These are phyloP conservation scores for Thereva unica DNA, from an alignment of 2,888 invertebrate genomes.

Conservation along the genomic window DNA sequence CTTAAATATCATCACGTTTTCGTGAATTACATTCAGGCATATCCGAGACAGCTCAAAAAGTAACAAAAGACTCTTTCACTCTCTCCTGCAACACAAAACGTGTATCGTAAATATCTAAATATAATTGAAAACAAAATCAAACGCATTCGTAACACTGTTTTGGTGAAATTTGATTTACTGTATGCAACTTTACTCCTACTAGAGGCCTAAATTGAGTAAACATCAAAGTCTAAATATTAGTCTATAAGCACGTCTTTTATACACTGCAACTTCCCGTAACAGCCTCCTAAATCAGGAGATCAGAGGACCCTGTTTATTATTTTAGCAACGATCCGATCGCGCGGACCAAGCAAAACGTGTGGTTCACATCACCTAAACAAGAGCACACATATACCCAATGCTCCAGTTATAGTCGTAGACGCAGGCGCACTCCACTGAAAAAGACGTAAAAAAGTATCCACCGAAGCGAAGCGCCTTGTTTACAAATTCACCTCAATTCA, in stretches of 20 bases:
- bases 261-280: constrained; percentile 3
- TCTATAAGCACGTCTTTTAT: neutral
- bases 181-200: too few species aligned
- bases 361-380: constrained; percentile 22
- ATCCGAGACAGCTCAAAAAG: too few species aligned
- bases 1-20: too few species aligned
- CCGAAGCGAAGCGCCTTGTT: constrained; percentile 27
- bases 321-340: constrained; percentile 13
- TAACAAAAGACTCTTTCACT: too few species aligned
- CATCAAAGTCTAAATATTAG: neutral
- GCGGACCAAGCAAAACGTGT: constrained; percentile 9
- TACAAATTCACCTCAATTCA: constrained; percentile 9
- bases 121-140: too few species aligned
- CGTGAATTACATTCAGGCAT: too few species aligned
- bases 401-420: constrained; percentile 19
- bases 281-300: constrained; percentile 2
- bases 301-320: constrained; percentile 24
- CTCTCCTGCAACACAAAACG: too few species aligned
- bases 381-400: constrained; percentile 5
- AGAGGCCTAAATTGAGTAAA: too few species aligned
- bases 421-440: neutral
- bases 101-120: too few species aligned
- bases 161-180: too few species aligned
- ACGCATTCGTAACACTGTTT: too few species aligned
- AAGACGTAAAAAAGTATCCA: neutral